These are phyloP conservation scores for Mylabris phalerata DNA, from an alignment of 1,140 invertebrate species.

Conservation along the genomic window DNA sequence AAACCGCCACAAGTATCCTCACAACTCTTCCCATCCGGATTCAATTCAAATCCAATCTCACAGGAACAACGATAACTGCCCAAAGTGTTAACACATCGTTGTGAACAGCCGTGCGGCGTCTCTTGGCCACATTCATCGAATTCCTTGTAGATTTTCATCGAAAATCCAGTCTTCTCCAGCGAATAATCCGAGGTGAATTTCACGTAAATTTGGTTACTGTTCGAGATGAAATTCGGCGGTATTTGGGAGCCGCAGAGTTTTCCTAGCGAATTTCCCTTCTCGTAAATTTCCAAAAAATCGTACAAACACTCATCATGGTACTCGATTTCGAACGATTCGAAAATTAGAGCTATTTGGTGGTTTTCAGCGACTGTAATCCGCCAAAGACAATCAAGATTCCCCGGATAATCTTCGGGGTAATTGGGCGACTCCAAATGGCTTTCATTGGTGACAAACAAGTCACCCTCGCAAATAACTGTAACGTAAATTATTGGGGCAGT, in stretches of 20 bases:
- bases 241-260: slow-evolving; percentile 91
- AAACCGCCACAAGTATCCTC: slow-evolving; percentile 94
- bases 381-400: slow-evolving; percentile 93
- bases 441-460: slow-evolving; percentile 65
- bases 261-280: slow-evolving; percentile 74
- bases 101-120: slow-evolving; percentile 79
- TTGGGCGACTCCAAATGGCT: slow-evolving; percentile 87
- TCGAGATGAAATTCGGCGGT: slow-evolving; percentile 78
- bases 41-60: slow-evolving; percentile 86
- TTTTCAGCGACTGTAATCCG: slow-evolving; percentile 79
- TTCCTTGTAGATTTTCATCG: slow-evolving; percentile 88
- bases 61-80: slow-evolving; percentile 91
- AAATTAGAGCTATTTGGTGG: slow-evolving; percentile 69
- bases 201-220: slow-evolving; percentile 73
- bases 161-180: slow-evolving; percentile 92
- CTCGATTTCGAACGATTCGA: slow-evolving; percentile 82
- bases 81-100: slow-evolving; percentile 89
- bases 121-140: slow-evolving; percentile 75
- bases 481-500: slow-evolving; percentile 14
- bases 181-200: slow-evolving; percentile 96
- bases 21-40: slow-evolving; percentile 91
- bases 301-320: slow-evolving; percentile 96
- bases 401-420: slow-evolving; percentile 90
- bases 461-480: slow-evolving; percentile 85
- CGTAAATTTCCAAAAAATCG: slow-evolving; percentile 83